Conservation (phyloP, 2,888 invertebrate genomes). For the Drosophila suboccidentalis region DNA sequence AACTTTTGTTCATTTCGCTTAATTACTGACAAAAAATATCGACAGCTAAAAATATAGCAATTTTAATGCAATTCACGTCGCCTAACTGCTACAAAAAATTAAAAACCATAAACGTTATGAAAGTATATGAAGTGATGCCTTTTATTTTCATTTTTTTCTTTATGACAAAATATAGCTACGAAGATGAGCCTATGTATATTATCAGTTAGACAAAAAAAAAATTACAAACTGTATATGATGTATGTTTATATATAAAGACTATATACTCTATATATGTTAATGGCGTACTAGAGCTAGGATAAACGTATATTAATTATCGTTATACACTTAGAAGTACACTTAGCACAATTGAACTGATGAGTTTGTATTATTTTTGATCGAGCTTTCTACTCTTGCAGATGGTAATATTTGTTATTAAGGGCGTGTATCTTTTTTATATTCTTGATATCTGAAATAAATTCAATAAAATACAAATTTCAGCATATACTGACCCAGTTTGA, state of each 20-base stretch:
- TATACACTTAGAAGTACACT: slow-evolving; percentile 77
- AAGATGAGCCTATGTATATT: slow-evolving; percentile 26
- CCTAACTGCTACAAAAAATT: slow-evolving; percentile 34
- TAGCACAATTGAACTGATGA: slow-evolving; percentile 70
- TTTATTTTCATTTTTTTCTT: slow-evolving; percentile 12
- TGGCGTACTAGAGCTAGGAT: slow-evolving; percentile 65
- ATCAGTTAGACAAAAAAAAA: slow-evolving; percentile 35
- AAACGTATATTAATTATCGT: slow-evolving; percentile 56
- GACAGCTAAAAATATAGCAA: slow-evolving; percentile 61
- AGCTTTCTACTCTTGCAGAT: neutral
- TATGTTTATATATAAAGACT: slow-evolving; percentile 25
- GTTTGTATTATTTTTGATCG: slow-evolving; percentile 16
- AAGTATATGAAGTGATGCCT: slow-evolving; percentile 8
- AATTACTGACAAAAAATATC: slow-evolving; percentile 66
- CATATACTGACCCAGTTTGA: neutral
- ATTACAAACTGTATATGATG: slow-evolving; percentile 13
- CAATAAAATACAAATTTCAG: neutral
- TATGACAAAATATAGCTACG: slow-evolving; percentile 33
- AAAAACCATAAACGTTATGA: slow-evolving; percentile 1
- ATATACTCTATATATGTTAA: slow-evolving; percentile 44
- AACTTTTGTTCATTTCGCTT: slow-evolving; percentile 62
- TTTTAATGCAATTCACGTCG: slow-evolving; percentile 44
- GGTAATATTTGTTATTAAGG: neutral
- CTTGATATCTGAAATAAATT: too few species aligned
- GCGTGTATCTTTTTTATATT: too few species aligned